Conservation (phyloP, 2,888 invertebrate genomes). For the Tanaodytes sp. region DNA sequence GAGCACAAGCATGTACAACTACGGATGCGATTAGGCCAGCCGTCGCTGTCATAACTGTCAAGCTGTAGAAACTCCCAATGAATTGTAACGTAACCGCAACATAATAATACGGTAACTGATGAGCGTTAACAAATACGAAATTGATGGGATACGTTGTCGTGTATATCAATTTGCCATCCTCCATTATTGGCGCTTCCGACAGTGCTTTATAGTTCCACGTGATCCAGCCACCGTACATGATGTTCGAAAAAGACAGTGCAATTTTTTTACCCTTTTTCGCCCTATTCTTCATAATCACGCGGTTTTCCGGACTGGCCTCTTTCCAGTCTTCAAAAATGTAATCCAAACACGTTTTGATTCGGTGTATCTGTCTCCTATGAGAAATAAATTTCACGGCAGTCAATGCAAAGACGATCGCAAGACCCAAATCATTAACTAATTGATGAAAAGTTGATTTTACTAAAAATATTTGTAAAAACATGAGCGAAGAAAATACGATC, state of each 20-base stretch:
- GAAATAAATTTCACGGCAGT: too few relatives aligned
- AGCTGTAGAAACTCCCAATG: slow-evolving; percentile 13
- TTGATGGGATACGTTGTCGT: slow-evolving; percentile 3
- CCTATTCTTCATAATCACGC: slow-evolving; percentile 3
- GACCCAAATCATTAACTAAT: too few relatives aligned
- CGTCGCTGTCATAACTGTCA: slow-evolving; percentile 3
- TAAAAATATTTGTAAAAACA: too few relatives aligned
- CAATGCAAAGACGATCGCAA: too few relatives aligned
- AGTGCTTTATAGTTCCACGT: slow-evolving; percentile 12
- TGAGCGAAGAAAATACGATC: too few relatives aligned
- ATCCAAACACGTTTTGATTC: too few relatives aligned
- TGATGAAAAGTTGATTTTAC: too few relatives aligned
- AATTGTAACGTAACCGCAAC: neutral
- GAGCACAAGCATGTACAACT: slow-evolving; percentile 10
- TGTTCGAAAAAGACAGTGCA: neutral
- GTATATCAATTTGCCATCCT: neutral
- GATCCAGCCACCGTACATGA: slow-evolving; percentile 18
- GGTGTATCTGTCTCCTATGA: too few relatives aligned
- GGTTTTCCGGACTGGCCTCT: slow-evolving; percentile 3
- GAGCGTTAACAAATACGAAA: neutral
- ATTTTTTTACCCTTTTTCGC: slow-evolving; percentile 19
- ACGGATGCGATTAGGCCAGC: slow-evolving; percentile 5
- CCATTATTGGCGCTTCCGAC: neutral
- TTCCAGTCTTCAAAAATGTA: too few relatives aligned
- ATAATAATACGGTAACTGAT: slow-evolving; percentile 8